phyloP scores from a whole-genome alignment of 23 tunicate genomes.

The Oikopleura dioica region DNA sequence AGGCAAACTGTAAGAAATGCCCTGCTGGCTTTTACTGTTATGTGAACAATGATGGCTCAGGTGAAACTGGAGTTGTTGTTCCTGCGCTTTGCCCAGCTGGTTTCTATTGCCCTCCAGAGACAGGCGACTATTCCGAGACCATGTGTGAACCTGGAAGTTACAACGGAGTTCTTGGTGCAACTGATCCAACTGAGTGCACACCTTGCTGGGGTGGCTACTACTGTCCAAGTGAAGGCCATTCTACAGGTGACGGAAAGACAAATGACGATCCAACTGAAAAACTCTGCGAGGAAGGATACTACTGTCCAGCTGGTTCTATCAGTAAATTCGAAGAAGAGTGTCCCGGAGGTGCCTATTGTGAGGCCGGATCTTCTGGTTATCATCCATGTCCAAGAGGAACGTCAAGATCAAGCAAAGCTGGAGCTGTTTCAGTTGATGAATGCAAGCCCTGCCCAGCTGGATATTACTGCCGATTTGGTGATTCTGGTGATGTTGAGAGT shows the following conservation, averaged over 20 bases:
- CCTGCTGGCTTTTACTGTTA: constrained; percentile 73
- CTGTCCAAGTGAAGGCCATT: neutral
- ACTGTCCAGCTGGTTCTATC: constrained; percentile 41
- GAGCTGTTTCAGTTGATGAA: constrained; percentile 38
- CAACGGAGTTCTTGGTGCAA: neutral
- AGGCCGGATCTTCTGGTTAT: no score
- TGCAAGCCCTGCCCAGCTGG: constrained; percentile 59
- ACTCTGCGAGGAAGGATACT: constrained; percentile 13
- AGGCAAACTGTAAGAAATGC: constrained; percentile 28
- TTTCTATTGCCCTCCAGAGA: constrained; percentile 37
- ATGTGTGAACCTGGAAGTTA: constrained; percentile 35
- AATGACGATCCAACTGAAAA: neutral
- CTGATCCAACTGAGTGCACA: neutral
- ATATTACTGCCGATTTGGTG: constrained; percentile 33
- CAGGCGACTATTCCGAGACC: constrained; percentile 27
- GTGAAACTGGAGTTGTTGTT: neutral
- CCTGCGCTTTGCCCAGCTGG: constrained; percentile 60
- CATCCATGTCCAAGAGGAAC: constrained; percentile 48
- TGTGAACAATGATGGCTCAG: no score
- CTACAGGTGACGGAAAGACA: neutral
- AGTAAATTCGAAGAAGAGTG: constrained; percentile 28
- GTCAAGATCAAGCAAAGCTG: constrained; percentile 17
- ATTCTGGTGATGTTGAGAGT: neutral
- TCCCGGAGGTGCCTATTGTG: no score
- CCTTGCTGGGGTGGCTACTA: neutral